phyloP scores from a whole-genome alignment of 2,888 invertebrate species.

The Coecobrya sp. region DNA sequence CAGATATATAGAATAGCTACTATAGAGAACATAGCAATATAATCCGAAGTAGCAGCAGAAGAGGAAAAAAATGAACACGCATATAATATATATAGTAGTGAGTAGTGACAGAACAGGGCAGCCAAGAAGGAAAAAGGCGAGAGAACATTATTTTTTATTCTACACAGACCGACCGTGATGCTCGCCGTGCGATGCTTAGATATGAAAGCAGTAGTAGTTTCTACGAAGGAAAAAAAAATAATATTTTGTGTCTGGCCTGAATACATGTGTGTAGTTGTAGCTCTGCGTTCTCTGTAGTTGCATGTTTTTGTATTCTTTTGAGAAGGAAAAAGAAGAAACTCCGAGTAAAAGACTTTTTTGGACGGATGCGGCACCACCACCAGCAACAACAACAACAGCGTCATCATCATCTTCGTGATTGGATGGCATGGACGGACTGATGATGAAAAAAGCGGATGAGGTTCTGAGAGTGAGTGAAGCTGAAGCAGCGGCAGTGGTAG shows the following conservation, averaged over 20 bases:
- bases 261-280: no score
- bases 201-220: no score
- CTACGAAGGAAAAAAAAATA: no score
- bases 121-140: neutral
- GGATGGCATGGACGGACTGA: slow-evolving; percentile 5
- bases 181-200: no score
- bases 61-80: neutral
- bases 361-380: neutral
- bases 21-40: neutral
- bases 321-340: neutral
- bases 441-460: slow-evolving; percentile 25
- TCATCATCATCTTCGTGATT: slow-evolving; percentile 19
- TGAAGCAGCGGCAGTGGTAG: neutral
- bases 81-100: neutral
- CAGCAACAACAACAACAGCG: neutral
- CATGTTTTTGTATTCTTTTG: neutral
- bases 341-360: neutral
- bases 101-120: no score
- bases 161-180: no score
- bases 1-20: neutral
- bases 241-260: no score
- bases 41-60: neutral
- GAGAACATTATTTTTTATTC: neutral
- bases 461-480: neutral
- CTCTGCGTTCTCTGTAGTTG: no score